Base-by-base conservation (phyloP, 2,113 vertebrate species). In the Macrotis lagotis region DNA sequence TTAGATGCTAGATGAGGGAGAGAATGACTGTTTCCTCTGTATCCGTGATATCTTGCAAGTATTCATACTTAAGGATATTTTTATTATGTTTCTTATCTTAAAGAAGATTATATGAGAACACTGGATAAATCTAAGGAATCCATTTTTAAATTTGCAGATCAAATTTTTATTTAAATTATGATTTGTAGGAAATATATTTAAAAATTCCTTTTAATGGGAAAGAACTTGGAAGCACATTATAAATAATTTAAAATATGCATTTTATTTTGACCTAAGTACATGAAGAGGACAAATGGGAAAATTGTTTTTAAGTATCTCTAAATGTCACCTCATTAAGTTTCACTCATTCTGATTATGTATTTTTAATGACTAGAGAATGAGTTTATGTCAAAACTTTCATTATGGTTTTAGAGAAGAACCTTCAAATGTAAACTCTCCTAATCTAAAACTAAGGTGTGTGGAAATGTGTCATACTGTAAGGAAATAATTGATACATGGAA, bases 291-390 rank as follows among this genome's bases (percentile, higher is more conserved):
- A 91, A 95, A 93, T 96, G 53, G 26, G 50, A 96, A 97, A 96
- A 96, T 96, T 91, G 5, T 92, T 97, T 97, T 92, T 90, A 96
- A 51, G 1, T 48, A 92, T 95, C 93, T 96, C 88, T 98, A 93
- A 97, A 97, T 89, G 89, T 97, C 50, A 96, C 31, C 31, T 96
- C 93, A 91, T 95, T 96, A 52, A 25, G 89, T 90, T 95, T 94
- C 88, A 8, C 55, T 94, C 49, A 83, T 96, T 97, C 31, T 97
- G 49, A 66, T 97, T 94, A 93, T 66, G 8, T 95, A 51, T 94
- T 96, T 83, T 95, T 97, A 91, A 89, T 96, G 66, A 95, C 50
- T 95, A 44, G 48, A 14, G 50, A 90, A 97, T 91, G 74, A 96
- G 89, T 49, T 89, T 94, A 0, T 94, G 59, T 88, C 2, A 95